A percentile compares a stretch with the other conserved stretches of the same genome.
Conservation (phyloP, 2,888 invertebrate species). For the Melolontha melolontha region DNA sequence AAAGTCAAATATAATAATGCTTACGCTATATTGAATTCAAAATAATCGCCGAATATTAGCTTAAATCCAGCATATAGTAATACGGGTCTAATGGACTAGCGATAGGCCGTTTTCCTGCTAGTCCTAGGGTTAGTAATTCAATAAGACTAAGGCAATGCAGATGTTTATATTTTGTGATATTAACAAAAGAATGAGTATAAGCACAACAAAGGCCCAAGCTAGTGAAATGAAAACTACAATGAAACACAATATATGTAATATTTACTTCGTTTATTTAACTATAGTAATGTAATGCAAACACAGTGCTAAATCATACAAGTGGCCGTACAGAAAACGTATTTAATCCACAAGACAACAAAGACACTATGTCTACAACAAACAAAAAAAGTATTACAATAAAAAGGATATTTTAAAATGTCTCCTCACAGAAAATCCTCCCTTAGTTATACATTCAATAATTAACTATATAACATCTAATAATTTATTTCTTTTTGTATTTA, state of each 20-base stretch:
- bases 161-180: no score
- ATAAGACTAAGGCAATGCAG: no score
- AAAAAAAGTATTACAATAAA: slow-evolving; percentile 37
- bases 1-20: no score
- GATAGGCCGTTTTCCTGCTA: no score
- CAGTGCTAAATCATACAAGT: slow-evolving; percentile 47
- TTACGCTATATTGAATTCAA: no score
- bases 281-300: slow-evolving; percentile 49
- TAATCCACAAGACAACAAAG: slow-evolving; percentile 34
- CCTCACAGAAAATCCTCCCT: slow-evolving; percentile 27
- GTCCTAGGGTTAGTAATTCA: no score
- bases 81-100: no score
- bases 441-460: slow-evolving; percentile 26
- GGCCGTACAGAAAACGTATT: slow-evolving; percentile 36
- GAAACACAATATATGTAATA: slow-evolving; percentile 23
- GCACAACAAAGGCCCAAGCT: not conserved
- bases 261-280: slow-evolving; percentile 39
- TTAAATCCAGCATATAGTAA: no score
- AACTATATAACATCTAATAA: slow-evolving; percentile 25
- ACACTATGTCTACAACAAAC: slow-evolving; percentile 39
- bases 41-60: no score
- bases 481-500: slow-evolving; percentile 9
- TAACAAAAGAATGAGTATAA: no score
- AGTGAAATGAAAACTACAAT: slow-evolving; percentile 12
- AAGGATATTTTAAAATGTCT: slow-evolving; percentile 37